phyloP scores from a whole-genome alignment of 2,797 vertebrate genomes.

The Scolopax bukidnonensis region DNA sequence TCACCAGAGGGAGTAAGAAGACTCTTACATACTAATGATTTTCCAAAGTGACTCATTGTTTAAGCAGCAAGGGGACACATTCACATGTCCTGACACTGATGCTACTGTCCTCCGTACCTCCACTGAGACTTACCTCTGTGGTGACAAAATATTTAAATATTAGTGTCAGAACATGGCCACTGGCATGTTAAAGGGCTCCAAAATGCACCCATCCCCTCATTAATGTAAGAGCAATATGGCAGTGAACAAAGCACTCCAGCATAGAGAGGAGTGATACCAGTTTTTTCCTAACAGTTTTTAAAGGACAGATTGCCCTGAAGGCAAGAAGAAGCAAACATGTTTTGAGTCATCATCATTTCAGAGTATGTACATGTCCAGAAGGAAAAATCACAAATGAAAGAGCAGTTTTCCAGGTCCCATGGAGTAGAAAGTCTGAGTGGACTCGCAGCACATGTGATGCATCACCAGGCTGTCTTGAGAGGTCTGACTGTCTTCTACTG shows the following conservation, averaged over 20 bases:
- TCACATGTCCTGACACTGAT: not conserved
- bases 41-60: not conserved
- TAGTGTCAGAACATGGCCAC: not conserved
- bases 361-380: not conserved
- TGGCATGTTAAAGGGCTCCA: not conserved
- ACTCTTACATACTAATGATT: not conserved
- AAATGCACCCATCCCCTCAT: not conserved
- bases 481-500: not conserved
- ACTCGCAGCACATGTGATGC: rapidly evolving
- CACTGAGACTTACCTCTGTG: not conserved
- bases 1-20: not conserved
- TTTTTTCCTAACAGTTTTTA: not conserved
- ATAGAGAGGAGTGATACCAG: not conserved
- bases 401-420: not conserved
- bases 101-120: not conserved
- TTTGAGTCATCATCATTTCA: not conserved
- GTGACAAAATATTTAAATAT: not conserved
- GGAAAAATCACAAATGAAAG: not conserved
- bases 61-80: not conserved
- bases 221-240: not conserved
- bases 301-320: not conserved
- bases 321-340: not conserved
- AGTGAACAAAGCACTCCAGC: not conserved
- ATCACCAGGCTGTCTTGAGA: not conserved
- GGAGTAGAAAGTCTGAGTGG: not conserved